Percentiles rank a stretch among this genome's conserved stretches.
Conservation (phyloP, 1,140 invertebrate genomes). For the Pogonomyrmex barbatus region DNA sequence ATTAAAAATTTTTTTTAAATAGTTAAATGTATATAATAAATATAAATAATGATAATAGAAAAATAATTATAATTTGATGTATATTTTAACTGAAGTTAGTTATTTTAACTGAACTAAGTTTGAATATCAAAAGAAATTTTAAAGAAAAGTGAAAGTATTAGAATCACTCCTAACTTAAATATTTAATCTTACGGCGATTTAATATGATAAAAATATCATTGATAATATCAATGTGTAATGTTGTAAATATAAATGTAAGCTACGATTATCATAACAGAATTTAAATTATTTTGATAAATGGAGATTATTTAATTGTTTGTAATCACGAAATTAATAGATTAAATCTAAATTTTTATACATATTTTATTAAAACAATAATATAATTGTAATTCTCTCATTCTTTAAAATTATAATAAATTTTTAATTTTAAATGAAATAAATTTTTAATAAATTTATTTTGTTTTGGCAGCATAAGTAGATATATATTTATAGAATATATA, state of each 20-base stretch:
- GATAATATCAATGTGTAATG: conserved; percentile 2
- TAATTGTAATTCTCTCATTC: neutral
- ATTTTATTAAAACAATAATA: neutral
- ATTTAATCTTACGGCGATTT: neutral
- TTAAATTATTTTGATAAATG: neutral
- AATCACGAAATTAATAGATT: neutral
- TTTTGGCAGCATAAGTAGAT: neutral
- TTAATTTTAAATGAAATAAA: neutral
- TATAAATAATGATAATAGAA: neutral
- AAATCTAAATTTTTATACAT: neutral
- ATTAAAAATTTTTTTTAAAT: neutral
- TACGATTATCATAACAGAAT: conserved; percentile 1
- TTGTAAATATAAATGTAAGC: neutral
- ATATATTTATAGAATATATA: neutral
- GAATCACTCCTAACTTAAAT: neutral
- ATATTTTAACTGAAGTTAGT: neutral
- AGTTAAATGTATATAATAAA: neutral
- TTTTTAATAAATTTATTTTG: neutral
- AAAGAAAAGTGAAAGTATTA: conserved; percentile 15
- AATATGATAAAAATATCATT: conserved; percentile 8
- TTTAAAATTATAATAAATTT: neutral
- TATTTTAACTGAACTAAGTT: neutral
- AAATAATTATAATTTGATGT: neutral
- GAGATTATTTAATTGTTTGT: neutral
- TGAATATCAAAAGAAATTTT: neutral